Percentiles rank a stretch among this genome's conserved stretches.
Evolutionary conservation across 2,113 vertebrate species (phyloP).

Genomic region (Athene noctua): DNA sequence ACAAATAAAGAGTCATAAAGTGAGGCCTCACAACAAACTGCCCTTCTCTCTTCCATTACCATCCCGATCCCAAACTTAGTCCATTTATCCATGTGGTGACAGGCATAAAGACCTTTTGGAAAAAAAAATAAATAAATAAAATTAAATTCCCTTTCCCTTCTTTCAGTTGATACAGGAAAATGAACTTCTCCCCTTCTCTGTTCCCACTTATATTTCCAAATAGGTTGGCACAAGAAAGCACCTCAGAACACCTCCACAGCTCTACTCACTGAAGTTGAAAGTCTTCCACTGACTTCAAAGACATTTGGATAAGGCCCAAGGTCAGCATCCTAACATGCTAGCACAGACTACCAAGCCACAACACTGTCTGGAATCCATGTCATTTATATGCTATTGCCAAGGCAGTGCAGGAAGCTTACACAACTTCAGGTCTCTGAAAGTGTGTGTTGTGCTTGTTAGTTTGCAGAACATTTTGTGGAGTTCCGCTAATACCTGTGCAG

Average conservation of each 20-base stretch:
- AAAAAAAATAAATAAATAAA: not conserved
- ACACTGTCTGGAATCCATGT: not conserved
- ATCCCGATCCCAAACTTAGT: not conserved
- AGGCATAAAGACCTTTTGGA: not conserved
- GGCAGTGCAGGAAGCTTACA: not conserved
- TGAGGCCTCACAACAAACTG: not conserved
- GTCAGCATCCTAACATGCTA: not conserved
- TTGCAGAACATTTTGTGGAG: not conserved
- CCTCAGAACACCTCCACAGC: not conserved
- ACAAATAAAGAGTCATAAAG: not conserved
- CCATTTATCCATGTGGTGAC: not conserved
- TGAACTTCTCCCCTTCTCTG: not conserved
- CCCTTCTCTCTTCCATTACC: not conserved
- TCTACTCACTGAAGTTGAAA: not conserved
- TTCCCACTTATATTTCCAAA: not conserved
- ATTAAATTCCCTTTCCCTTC: not conserved
- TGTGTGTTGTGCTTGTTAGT: not conserved
- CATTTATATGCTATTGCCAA: not conserved
- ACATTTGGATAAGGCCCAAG: not conserved
- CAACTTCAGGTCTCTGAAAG: not conserved
- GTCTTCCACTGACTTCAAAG: constrained; percentile 19
- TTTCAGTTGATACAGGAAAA: not conserved
- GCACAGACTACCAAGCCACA: not conserved
- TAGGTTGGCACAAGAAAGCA: not conserved
- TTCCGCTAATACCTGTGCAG: not conserved